Conservation (phyloP, 2,888 invertebrate species). For the Yponomeuta plumbellus region DNA sequence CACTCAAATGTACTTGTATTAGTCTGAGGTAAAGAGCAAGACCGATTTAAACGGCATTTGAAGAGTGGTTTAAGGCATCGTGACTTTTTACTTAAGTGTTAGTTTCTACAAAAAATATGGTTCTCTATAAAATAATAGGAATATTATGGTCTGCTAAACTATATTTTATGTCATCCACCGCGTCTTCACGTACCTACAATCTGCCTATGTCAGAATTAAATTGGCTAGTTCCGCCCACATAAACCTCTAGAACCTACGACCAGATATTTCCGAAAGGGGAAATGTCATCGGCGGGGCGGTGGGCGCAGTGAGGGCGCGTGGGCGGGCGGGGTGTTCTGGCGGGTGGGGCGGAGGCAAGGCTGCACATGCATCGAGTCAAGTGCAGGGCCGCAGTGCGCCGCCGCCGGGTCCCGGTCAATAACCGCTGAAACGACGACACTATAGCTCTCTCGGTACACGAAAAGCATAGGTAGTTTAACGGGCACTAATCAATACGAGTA, state of each 20-base stretch:
- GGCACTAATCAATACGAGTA: no score
- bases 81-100: no score
- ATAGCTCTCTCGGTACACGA: no score
- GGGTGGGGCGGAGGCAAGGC: conserved; percentile 29
- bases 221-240: background rate
- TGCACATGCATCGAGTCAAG: conserved; percentile 70
- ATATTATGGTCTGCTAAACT: background rate
- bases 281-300: conserved; percentile 14
- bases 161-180: background rate
- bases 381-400: conserved; percentile 66
- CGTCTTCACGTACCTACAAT: background rate
- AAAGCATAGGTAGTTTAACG: no score
- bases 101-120: no score
- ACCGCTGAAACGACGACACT: conserved; percentile 15
- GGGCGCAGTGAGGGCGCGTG: conserved; percentile 26
- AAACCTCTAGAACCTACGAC: background rate
- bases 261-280: background rate
- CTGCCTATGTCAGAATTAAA: background rate
- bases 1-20: no score
- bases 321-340: conserved; percentile 27
- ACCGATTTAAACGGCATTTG: no score
- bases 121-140: no score
- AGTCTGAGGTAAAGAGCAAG: no score
- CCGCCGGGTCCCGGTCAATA: conserved; percentile 35
- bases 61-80: no score